These are phyloP conservation scores for Teinopalpus imperialis DNA, from an alignment of 2,888 invertebrate species.

Conservation along the genomic window DNA sequence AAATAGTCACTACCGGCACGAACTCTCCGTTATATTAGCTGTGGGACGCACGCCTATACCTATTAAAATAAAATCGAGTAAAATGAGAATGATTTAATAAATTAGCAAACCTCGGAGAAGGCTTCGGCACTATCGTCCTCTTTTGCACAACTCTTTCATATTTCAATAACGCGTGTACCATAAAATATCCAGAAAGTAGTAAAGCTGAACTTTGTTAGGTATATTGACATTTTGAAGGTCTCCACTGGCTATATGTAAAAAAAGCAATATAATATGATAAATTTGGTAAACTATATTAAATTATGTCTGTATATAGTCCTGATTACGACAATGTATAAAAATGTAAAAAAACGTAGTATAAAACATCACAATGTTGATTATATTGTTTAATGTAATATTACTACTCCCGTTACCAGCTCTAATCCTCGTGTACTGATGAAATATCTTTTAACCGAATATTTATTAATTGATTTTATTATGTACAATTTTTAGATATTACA, in stretches of 20 bases:
- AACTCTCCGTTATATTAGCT: too few relatives aligned
- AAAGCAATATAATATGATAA: slow-evolving; percentile 14
- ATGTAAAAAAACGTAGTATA: slow-evolving; percentile 20
- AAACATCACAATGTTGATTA: slow-evolving; percentile 16
- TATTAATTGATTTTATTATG: too few relatives aligned
- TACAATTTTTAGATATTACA: too few relatives aligned
- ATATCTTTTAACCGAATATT: too few relatives aligned
- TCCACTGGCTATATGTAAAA: neutral
- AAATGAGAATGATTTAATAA: too few relatives aligned
- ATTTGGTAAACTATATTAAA: slow-evolving; percentile 6
- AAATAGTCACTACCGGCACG: too few relatives aligned
- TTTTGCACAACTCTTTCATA: too few relatives aligned
- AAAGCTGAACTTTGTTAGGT: neutral
- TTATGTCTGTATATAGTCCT: slow-evolving; percentile 23
- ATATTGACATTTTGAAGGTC: neutral
- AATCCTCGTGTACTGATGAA: neutral
- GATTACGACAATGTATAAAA: slow-evolving; percentile 16
- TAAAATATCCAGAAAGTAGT: neutral
- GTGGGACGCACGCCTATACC: too few relatives aligned
- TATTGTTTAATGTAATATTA: slow-evolving; percentile 5
- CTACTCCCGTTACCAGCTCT: slow-evolving; percentile 17
- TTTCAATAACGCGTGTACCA: slow-evolving; percentile 1
- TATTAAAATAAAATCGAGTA: too few relatives aligned
- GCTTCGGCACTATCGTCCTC: too few relatives aligned
- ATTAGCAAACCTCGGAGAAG: too few relatives aligned